Evolutionary conservation across 2,797 vertebrate genomes (phyloP).

Genomic region (Tadarida brasiliensis): DNA sequence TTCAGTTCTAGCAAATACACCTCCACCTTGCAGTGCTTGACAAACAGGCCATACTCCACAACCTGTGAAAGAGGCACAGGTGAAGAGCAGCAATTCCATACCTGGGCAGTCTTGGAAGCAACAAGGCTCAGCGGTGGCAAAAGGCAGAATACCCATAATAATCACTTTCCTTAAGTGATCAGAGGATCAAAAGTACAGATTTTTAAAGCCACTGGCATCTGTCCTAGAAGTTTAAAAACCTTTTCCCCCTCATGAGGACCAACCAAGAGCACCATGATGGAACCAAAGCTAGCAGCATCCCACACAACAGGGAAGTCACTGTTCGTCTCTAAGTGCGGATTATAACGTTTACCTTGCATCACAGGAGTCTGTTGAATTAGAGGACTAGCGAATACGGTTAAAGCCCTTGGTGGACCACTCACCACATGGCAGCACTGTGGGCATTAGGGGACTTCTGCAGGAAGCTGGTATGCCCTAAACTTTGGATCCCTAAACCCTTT

Average conservation of each 20-base stretch:
- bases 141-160: not conserved
- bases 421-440: not conserved
- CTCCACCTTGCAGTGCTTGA: slow-evolving; percentile 99
- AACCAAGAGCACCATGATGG: not conserved
- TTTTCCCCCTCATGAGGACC: not conserved
- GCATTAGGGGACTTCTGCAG: not conserved
- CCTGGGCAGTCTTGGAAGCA: not conserved
- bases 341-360: not conserved
- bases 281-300: not conserved
- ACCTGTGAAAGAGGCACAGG: slow-evolving; percentile 88
- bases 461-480: not conserved
- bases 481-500: not conserved
- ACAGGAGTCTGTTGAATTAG: not conserved
- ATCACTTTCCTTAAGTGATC: not conserved
- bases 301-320: not conserved
- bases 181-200: not conserved
- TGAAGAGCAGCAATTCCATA: not conserved
- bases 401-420: not conserved
- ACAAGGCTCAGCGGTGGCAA: not conserved
- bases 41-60: slow-evolving; percentile 98
- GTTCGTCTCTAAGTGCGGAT: not conserved
- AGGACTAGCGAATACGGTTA: not conserved
- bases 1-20: slow-evolving; percentile 98
- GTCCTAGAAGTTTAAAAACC: not conserved
- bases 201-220: not conserved